phyloP scores from a whole-genome alignment of 2,888 invertebrate genomes.

The Syritta pipiens region DNA sequence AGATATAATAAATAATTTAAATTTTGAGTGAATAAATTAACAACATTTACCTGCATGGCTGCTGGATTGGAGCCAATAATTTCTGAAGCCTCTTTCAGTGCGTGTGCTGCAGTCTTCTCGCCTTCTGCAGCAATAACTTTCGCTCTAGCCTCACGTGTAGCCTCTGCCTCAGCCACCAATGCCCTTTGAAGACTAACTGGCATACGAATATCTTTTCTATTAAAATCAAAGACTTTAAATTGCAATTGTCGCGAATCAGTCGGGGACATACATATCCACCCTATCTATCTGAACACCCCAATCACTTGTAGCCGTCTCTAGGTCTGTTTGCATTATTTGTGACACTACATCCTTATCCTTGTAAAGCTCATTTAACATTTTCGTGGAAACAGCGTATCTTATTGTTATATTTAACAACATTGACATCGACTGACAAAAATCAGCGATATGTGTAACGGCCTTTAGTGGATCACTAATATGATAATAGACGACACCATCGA shows the following conservation, averaged over 20 bases:
- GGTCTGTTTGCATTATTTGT: conserved; percentile 89
- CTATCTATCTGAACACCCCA: conserved; percentile 96
- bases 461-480: too few relatives aligned
- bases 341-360: conserved; percentile 93
- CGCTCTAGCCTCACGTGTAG: conserved; percentile 84
- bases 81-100: conserved; percentile 83
- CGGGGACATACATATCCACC: conserved; percentile 92
- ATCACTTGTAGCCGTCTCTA: conserved; percentile 91
- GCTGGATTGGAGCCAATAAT: conserved; percentile 82
- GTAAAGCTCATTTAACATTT: conserved; percentile 94
- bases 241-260: too few relatives aligned
- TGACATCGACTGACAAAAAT: too few relatives aligned
- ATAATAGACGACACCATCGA: conserved; percentile 93
- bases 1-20: neutral
- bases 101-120: conserved; percentile 82
- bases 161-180: conserved; percentile 86
- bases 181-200: conserved; percentile 83
- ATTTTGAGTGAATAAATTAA: neutral
- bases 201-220: conserved; percentile 80
- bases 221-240: too few relatives aligned
- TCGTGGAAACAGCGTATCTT: conserved; percentile 92
- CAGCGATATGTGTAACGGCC: too few relatives aligned
- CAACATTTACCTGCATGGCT: conserved; percentile 75
- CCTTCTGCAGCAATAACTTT: conserved; percentile 86
- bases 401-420: conserved; percentile 83